Conservation (phyloP, 2,113 vertebrate genomes). For the Forbesichthys papilliferus region DNA sequence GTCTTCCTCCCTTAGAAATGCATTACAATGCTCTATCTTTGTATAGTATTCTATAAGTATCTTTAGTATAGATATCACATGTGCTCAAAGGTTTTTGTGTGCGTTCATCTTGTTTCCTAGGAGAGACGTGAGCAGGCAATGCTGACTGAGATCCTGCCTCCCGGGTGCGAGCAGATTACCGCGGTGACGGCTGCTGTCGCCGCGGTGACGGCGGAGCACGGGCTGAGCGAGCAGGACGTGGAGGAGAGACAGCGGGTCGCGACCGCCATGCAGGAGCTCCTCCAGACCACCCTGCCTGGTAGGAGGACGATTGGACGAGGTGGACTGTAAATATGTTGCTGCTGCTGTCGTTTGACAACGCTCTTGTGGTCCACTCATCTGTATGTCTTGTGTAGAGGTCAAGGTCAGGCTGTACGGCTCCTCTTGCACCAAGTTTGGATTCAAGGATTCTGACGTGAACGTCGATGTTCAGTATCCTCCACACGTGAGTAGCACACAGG, state of each 20-base stretch:
- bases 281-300: slow-evolving; percentile 86
- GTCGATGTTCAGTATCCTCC: slow-evolving; percentile 90
- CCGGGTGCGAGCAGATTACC: slow-evolving; percentile 78
- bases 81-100: slow-evolving; percentile 10
- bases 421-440: slow-evolving; percentile 89
- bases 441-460: slow-evolving; percentile 92
- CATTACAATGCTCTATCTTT: too few relatives aligned
- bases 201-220: slow-evolving; percentile 80
- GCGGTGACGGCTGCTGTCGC: slow-evolving; percentile 81
- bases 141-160: slow-evolving; percentile 84
- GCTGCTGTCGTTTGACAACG: too few relatives aligned
- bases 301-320: slow-evolving; percentile 23
- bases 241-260: slow-evolving; percentile 79
- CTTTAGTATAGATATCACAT: too few relatives aligned
- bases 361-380: slow-evolving; percentile 15
- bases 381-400: slow-evolving; percentile 78
- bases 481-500: slow-evolving; percentile 81
- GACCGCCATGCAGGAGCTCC: slow-evolving; percentile 80
- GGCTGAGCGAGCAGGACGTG: slow-evolving; percentile 81
- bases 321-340: too few relatives aligned
- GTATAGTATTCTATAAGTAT: too few relatives aligned
- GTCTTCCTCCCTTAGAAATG: too few relatives aligned
- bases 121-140: slow-evolving; percentile 86
- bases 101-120: slow-evolving; percentile 62
- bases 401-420: slow-evolving; percentile 94